Evolutionary conservation across 2,797 vertebrate species (phyloP).

Genomic region (Betta splendens): DNA sequence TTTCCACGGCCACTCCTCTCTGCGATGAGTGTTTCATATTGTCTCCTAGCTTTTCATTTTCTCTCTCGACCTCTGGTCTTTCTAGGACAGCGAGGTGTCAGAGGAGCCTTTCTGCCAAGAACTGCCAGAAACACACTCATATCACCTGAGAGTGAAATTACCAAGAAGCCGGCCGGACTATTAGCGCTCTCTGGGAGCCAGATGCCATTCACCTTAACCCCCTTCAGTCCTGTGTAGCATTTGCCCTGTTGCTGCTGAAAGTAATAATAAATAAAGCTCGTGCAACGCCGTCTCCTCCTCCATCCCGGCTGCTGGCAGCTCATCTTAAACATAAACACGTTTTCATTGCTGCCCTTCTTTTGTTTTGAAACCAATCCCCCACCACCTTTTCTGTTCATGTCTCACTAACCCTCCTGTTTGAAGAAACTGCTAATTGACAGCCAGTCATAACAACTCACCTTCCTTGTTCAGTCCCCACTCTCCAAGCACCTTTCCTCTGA

Average conservation of each 20-base stretch:
- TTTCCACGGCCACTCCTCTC: constrained; percentile 62
- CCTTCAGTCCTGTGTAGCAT: constrained; percentile 56
- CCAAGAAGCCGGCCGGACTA: constrained; percentile 47
- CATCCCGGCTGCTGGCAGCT: constrained; percentile 68
- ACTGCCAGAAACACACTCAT: constrained; percentile 54
- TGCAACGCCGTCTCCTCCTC: constrained; percentile 63
- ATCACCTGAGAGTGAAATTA: constrained; percentile 41
- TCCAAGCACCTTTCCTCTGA: constrained; percentile 41
- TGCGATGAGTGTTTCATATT: constrained; percentile 77
- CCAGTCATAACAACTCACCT: constrained; percentile 84
- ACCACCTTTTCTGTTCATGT: constrained; percentile 39
- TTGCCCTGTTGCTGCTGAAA: constrained; percentile 66
- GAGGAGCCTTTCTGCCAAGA: constrained; percentile 58
- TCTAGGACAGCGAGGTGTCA: constrained; percentile 66
- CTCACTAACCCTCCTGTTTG: constrained; percentile 75
- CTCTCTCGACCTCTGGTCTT: constrained; percentile 51
- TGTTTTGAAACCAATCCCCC: constrained; percentile 80
- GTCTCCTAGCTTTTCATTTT: constrained; percentile 63
- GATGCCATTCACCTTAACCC: constrained; percentile 68
- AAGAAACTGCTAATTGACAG: constrained; percentile 85
- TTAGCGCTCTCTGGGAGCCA: constrained; percentile 69
- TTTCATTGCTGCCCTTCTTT: constrained; percentile 65
- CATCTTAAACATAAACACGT: constrained; percentile 75
- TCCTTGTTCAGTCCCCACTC: constrained; percentile 46
- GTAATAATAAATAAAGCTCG: constrained; percentile 76